A percentile compares a stretch with the other conserved stretches of the same genome.
These are phyloP conservation scores for Eublepharis macularius DNA, from an alignment of 2,113 vertebrate genomes.

Conservation along the genomic window DNA sequence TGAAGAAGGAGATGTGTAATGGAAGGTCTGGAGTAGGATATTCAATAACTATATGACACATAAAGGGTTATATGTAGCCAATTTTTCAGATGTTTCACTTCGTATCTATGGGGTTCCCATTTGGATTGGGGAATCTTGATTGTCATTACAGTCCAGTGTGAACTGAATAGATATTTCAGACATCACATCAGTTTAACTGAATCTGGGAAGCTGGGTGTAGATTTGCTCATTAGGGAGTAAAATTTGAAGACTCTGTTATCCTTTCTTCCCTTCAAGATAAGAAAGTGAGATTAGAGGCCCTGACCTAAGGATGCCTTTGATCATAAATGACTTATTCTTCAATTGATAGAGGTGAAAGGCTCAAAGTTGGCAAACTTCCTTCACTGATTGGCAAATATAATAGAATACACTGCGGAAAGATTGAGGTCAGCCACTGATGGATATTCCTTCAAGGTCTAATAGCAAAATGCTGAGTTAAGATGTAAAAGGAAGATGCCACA, in stretches of 20 bases:
- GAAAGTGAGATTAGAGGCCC: constrained; percentile 34
- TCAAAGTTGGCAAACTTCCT: constrained; percentile 48
- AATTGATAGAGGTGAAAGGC: constrained; percentile 42
- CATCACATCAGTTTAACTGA: constrained; percentile 14
- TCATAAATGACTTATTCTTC: constrained; percentile 50
- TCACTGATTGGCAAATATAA: constrained; percentile 60
- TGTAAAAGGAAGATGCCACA: constrained; percentile 38
- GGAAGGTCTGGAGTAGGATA: too few relatives aligned
- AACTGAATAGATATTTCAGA: neutral
- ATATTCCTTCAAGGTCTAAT: constrained; percentile 51
- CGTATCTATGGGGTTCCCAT: neutral
- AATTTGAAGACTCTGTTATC: constrained; percentile 27
- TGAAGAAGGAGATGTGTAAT: too few relatives aligned
- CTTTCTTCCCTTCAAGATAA: constrained; percentile 9
- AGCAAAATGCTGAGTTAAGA: constrained; percentile 45
- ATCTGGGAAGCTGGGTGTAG: constrained; percentile 12
- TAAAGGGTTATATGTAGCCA: neutral
- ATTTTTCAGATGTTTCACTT: neutral
- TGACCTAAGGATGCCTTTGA: constrained; percentile 41
- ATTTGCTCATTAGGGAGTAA: constrained; percentile 34
- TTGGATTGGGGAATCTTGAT: neutral
- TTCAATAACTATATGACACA: too few relatives aligned
- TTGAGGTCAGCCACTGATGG: constrained; percentile 56
- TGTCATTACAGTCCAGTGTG: neutral
- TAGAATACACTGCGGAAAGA: constrained; percentile 52